phyloP scores from a whole-genome alignment of 2,113 vertebrate genomes.

The Siphamia tubifer region DNA sequence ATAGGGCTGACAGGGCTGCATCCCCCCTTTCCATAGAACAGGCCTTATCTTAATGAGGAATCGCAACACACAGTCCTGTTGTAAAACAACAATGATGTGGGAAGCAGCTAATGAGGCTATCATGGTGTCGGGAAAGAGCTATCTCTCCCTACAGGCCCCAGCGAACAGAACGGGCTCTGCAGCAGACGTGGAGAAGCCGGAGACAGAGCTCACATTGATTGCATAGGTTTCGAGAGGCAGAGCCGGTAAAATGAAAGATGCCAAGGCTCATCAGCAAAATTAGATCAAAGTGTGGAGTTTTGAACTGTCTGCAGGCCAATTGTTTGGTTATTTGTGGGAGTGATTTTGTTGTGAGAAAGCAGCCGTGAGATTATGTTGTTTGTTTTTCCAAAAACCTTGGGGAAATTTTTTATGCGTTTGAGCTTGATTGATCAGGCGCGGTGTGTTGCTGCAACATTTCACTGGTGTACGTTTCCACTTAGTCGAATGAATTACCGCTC shows the following conservation, averaged over 20 bases:
- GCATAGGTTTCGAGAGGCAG: constrained; percentile 70
- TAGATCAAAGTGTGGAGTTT: constrained; percentile 67
- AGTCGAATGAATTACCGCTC: constrained; percentile 63
- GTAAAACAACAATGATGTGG: constrained; percentile 85
- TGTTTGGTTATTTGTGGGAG: constrained; percentile 53
- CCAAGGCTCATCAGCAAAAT: constrained; percentile 75
- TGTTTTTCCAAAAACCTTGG: constrained; percentile 71
- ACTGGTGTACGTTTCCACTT: constrained; percentile 64
- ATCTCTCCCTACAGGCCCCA: constrained; percentile 76
- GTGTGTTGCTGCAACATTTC: constrained; percentile 66
- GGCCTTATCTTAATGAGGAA: constrained; percentile 86
- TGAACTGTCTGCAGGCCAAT: constrained; percentile 46
- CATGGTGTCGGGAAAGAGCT: constrained; percentile 79
- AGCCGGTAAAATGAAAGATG: constrained; percentile 69
- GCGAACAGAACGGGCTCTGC: constrained; percentile 63
- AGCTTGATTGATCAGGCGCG: constrained; percentile 75
- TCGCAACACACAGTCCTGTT: constrained; percentile 82
- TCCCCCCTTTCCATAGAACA: constrained; percentile 71
- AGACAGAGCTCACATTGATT: constrained; percentile 77
- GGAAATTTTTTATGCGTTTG: constrained; percentile 73
- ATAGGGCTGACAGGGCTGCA: constrained; percentile 71
- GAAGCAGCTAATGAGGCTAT: constrained; percentile 86
- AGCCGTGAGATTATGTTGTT: constrained; percentile 68
- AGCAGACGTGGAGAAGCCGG: constrained; percentile 47
- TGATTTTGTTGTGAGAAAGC: constrained; percentile 63